Conservation (phyloP, 1,140 invertebrate species). For the Ceratina japonica region DNA sequence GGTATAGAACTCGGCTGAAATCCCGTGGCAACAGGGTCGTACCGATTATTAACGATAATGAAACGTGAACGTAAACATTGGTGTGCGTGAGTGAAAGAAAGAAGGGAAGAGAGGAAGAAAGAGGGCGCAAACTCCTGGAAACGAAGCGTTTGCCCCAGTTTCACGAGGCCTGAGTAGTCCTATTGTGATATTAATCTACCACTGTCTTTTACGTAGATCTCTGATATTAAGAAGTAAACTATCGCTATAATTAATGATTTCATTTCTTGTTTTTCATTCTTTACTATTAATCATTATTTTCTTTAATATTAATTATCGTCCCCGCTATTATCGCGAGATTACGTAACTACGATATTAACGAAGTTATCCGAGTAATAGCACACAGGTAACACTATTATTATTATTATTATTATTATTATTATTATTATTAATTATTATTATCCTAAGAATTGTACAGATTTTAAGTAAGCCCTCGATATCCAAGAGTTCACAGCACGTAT, state of each 20-base stretch:
- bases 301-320: slow-evolving; percentile 61
- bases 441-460: slow-evolving; percentile 55
- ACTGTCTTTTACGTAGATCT: slow-evolving; percentile 80
- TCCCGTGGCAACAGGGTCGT: slow-evolving; percentile 42
- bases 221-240: slow-evolving; percentile 76
- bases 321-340: slow-evolving; percentile 55
- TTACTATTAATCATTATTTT: slow-evolving; percentile 67
- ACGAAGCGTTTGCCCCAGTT: slow-evolving; percentile 70
- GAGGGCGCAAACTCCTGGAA: slow-evolving; percentile 42
- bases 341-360: slow-evolving; percentile 55
- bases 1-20: slow-evolving; percentile 51
- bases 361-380: slow-evolving; percentile 42
- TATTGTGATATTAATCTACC: slow-evolving; percentile 81
- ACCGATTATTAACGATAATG: slow-evolving; percentile 49
- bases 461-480: slow-evolving; percentile 48
- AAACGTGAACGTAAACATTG: slow-evolving; percentile 52
- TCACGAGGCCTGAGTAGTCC: slow-evolving; percentile 80
- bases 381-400: too few relatives aligned
- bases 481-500: slow-evolving; percentile 30
- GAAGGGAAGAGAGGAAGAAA: slow-evolving; percentile 8
- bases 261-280: slow-evolving; percentile 48
- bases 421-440: too few relatives aligned
- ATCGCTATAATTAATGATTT: slow-evolving; percentile 63
- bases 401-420: too few relatives aligned
- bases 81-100: slow-evolving; percentile 14